Evolutionary conservation across 2,797 vertebrate species (phyloP).

Genomic region (Eutrigla gurnardus): DNA sequence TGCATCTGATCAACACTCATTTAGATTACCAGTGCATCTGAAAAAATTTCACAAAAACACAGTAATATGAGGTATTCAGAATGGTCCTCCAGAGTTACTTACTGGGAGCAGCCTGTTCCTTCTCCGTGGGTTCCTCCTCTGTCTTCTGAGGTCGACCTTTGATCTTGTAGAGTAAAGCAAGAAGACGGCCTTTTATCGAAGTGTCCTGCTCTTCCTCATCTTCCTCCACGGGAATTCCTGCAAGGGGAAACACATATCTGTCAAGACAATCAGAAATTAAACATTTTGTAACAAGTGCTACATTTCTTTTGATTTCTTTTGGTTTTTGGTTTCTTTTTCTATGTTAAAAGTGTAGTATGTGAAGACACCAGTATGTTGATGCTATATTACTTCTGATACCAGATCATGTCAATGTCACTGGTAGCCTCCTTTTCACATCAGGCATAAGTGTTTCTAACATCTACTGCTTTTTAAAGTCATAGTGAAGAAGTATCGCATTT

Average conservation of each 20-base stretch:
- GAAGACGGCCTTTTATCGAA: slow-evolving; percentile 92
- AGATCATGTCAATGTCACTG: not conserved
- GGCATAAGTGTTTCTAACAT: not conserved
- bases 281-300: not conserved
- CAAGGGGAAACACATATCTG: slow-evolving; percentile 21
- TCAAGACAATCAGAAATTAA: slow-evolving; percentile 11
- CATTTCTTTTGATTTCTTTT: no score
- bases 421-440: not conserved
- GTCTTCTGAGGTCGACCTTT: slow-evolving; percentile 92
- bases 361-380: not conserved
- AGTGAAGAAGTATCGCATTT: not conserved
- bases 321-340: no score
- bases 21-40: not conserved
- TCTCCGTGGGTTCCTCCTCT: slow-evolving; percentile 86
- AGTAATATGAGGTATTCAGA: not conserved
- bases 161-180: slow-evolving; percentile 93
- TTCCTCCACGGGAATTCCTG: slow-evolving; percentile 95
- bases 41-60: not conserved
- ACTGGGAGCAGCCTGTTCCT: slow-evolving; percentile 91
- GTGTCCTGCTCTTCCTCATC: slow-evolving; percentile 92
- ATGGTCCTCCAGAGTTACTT: slow-evolving; percentile 67
- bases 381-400: not conserved
- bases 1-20: not conserved
- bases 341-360: no score
- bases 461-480: not conserved